These are phyloP conservation scores for Rhinophrynus dorsalis DNA, from an alignment of 2,797 vertebrate species.

Conservation along the genomic window DNA sequence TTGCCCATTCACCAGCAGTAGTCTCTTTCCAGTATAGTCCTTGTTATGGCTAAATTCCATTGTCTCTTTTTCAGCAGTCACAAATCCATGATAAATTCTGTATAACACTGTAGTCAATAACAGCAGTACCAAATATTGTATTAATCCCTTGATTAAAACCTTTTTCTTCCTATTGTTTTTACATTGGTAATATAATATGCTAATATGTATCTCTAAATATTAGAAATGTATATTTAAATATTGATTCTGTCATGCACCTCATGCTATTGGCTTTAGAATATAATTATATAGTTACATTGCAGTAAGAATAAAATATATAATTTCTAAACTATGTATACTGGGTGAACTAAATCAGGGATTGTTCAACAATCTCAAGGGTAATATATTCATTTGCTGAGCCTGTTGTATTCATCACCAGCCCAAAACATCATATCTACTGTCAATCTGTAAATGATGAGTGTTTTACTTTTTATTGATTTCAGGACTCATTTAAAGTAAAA, in stretches of 20 bases:
- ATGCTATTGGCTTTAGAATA: slow-evolving; percentile 64
- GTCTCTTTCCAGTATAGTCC: slow-evolving; percentile 73
- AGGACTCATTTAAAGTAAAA: too few relatives aligned
- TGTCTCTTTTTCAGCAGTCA: slow-evolving; percentile 76
- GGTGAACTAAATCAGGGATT: slow-evolving; percentile 57
- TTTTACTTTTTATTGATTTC: slow-evolving; percentile 7
- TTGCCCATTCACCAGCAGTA: slow-evolving; percentile 71
- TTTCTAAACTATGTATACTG: slow-evolving; percentile 60
- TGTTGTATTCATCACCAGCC: slow-evolving; percentile 56
- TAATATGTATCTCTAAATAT: slow-evolving; percentile 77
- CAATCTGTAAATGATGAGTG: neutral
- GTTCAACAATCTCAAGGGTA: slow-evolving; percentile 63
- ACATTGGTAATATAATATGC: slow-evolving; percentile 75
- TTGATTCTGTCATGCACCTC: slow-evolving; percentile 72
- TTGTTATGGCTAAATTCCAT: slow-evolving; percentile 79
- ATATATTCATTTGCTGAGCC: slow-evolving; percentile 44
- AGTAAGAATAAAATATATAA: slow-evolving; percentile 54
- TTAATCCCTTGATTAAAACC: slow-evolving; percentile 71
- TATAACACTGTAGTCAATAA: slow-evolving; percentile 80
- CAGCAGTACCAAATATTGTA: slow-evolving; percentile 77
- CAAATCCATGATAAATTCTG: slow-evolving; percentile 80
- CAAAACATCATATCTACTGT: slow-evolving; percentile 56
- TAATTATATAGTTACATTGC: slow-evolving; percentile 57
- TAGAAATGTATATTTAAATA: slow-evolving; percentile 72
- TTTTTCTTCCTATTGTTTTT: slow-evolving; percentile 54